These are phyloP conservation scores for Athalia cordata DNA, from an alignment of 2,888 invertebrate genomes.

Conservation along the genomic window DNA sequence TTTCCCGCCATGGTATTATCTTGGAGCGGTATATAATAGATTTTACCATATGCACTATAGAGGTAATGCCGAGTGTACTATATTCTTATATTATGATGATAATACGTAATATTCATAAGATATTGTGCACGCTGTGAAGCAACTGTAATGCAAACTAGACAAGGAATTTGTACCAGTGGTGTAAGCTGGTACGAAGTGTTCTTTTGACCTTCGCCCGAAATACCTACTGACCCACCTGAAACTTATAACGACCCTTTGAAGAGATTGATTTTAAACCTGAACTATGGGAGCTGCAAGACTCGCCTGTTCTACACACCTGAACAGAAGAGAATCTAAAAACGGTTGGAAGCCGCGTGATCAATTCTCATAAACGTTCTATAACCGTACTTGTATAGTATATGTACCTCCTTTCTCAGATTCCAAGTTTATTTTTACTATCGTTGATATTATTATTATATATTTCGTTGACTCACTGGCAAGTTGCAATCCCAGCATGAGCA, in stretches of 20 bases:
- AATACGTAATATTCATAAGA: not conserved
- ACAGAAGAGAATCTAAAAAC: too few species aligned
- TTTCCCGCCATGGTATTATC: too few species aligned
- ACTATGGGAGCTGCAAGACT: not conserved
- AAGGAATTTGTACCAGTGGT: constrained; percentile 21
- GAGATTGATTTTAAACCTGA: constrained; percentile 29
- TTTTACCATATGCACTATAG: too few species aligned
- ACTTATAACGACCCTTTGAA: constrained; percentile 13
- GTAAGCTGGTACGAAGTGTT: constrained; percentile 33
- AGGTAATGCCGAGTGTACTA: not conserved
- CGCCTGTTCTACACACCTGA: too few species aligned
- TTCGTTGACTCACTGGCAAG: constrained; percentile 66
- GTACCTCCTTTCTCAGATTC: too few species aligned
- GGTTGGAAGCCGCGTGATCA: too few species aligned
- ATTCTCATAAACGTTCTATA: too few species aligned
- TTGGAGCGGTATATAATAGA: too few species aligned
- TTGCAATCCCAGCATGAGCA: constrained; percentile 76
- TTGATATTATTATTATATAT: not conserved
- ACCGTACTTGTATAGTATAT: too few species aligned
- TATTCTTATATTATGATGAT: not conserved
- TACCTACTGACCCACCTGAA: constrained; percentile 42
- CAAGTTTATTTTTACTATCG: not conserved
- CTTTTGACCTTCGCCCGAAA: constrained; percentile 37
- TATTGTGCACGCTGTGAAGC: not conserved
- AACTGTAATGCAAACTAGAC: not conserved